Base-by-base conservation (phyloP, 2,797 vertebrate species). In the Rhincodon typus region DNA sequence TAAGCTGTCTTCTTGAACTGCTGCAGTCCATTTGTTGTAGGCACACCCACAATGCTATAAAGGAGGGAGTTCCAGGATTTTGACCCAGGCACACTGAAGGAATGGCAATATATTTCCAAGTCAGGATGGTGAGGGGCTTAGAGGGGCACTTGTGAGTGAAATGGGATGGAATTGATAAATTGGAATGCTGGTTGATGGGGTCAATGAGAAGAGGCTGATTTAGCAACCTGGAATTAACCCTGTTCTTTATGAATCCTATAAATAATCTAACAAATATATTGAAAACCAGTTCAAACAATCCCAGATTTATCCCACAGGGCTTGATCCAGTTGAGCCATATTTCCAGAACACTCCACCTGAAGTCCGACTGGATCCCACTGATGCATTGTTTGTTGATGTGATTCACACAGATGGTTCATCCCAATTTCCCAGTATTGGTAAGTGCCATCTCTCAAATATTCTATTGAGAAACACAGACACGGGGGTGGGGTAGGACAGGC, bases 341-440 rank as follows among this genome's bases (percentile, higher is more conserved):
- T 96, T 96, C 46, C 95, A 96, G 62, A 96, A 96, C 62, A 87
- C 82, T 23, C 82, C 84, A 7, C 21, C 1, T 34, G 62, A 57
- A n/a, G 87, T 96, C 42, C 62, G 95, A 10, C 69, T 96, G 79
- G 95, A 96, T 72, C n/a, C 62, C 46, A 67, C 95, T 25, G 95
- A 96, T 46, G 95, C 95, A 12, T 25, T 3, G 0, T 72, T 96
- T 50, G 95, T 96, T 86, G 95, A 96, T 91, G 95, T 90, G 70
- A 94, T 96, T 90, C 95, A 96, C 87, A 96, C 95, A 19, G 95
- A 96, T 53, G 95, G 90, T 0, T 93, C 90, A 23, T 38, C 38
- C 25, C 7, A 69, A 8, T 25, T n/a, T n/a, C 90, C n/a, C n/a
- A 69, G 62, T 23, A 25, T 67, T 42, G 90, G 90, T 93, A 12